phyloP scores from a whole-genome alignment of 2,113 vertebrate genomes.

The Siniperca chuatsi region DNA sequence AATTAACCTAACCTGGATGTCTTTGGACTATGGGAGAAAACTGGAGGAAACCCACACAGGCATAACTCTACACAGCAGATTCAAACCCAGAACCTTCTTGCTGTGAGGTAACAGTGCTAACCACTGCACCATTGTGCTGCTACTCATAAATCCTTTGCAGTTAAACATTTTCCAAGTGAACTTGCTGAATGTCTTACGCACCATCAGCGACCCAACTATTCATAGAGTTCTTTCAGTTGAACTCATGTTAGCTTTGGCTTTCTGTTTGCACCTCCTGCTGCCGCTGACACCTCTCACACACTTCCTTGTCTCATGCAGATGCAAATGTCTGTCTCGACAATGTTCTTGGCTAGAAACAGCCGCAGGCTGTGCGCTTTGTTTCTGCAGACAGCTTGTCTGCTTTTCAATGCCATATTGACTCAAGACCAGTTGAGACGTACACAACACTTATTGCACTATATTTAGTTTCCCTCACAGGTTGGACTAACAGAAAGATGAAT shows the following conservation, averaged over 20 bases:
- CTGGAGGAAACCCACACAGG: not conserved
- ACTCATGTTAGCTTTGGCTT: conserved; percentile 54
- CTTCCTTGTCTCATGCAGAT: conserved; percentile 65
- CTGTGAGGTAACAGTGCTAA: not conserved
- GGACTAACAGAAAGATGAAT: conserved; percentile 34
- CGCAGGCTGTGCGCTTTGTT: conserved; percentile 61
- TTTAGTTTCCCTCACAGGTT: conserved; percentile 54
- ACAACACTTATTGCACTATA: conserved; percentile 46
- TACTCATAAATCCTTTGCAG: conserved; percentile 27
- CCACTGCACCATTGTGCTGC: not conserved
- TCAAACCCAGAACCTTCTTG: not conserved
- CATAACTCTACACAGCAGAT: not conserved
- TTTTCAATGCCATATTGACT: conserved; percentile 50
- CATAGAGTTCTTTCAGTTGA: conserved; percentile 30
- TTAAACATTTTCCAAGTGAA: conserved; percentile 34
- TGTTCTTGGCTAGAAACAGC: conserved; percentile 67
- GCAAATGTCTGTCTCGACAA: conserved; percentile 72
- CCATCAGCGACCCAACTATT: conserved; percentile 25
- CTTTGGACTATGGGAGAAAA: not conserved
- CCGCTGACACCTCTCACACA: conserved; percentile 58
- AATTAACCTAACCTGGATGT: not conserved
- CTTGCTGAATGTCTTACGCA: conserved; percentile 38
- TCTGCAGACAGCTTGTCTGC: conserved; percentile 53
- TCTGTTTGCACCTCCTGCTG: conserved; percentile 56
- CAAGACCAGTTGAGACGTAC: conserved; percentile 51